Evolutionary conservation across 2,888 invertebrate species (phyloP), one percentile per base, ranked within the genome.

Genomic region (Thera britannica): DNA sequence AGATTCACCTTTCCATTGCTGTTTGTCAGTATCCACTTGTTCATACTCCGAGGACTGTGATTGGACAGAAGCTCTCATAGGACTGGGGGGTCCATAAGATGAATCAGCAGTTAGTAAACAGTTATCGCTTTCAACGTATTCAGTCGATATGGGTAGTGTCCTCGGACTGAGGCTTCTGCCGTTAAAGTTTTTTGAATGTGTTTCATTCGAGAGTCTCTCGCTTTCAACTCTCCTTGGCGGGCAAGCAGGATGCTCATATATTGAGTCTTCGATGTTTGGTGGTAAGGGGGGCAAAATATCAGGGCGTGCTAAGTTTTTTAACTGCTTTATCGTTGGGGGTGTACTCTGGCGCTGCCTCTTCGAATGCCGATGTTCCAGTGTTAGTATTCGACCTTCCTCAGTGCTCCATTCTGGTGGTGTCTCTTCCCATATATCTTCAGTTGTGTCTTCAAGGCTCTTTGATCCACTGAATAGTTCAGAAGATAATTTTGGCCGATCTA

Each of bases 311-410:
- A 92, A 84, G 75, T 86, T 92, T 70, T 94, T 91, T 2, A 89
- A 70, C 69, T 92, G 91, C 78, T 90, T 93, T 55, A 90, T 87
- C 6, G 91, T 93, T 0, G 94, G 92, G 34, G 94, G 94, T 7
- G 94, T 94, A 11, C 94, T 93, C 68, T 95, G 94, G 2, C 97
- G 92, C 83, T 97, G 97, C 52, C 97, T 91, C 68, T 95, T 96
- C 2, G 96, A 96, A 80, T 97, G 97, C 70, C 96, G 94, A 9
- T 95, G 94, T 79, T 97, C 97, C 60, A 97, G 89, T 0, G 97
- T 97, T 35, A 97, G 82, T 61, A 96, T 90, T 54, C 95, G 93
- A 1, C 96, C 96, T 82, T 95, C 95, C 71, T 95, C 94, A 52
- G 89, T 87, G 44, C 88, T 81, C 91, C 92, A 93, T 38, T 86